These are phyloP conservation scores for Rhabdophis nuchalis DNA, from an alignment of 2,797 vertebrate genomes.

Conservation along the genomic window DNA sequence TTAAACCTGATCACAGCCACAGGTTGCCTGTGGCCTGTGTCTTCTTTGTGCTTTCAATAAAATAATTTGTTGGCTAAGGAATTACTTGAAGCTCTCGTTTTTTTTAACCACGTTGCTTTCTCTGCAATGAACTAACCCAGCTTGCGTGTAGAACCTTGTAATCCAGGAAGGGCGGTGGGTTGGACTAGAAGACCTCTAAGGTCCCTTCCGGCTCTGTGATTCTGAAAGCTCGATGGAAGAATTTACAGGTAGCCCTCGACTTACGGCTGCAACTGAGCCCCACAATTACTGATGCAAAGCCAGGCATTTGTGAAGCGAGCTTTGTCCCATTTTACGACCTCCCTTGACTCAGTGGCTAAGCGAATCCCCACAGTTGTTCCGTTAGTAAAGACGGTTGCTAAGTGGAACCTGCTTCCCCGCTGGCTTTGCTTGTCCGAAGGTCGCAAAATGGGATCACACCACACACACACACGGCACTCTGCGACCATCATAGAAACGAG, in stretches of 20 bases:
- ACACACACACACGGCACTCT: no score
- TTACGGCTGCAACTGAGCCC: background rate
- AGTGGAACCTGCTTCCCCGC: no score
- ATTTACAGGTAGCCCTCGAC: background rate
- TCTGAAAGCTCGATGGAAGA: background rate
- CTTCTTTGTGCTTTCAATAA: slow-evolving; percentile 81
- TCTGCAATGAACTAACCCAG: background rate
- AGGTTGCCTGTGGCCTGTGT: slow-evolving; percentile 74
- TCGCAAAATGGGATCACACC: no score
- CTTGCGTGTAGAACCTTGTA: background rate
- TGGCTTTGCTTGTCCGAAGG: no score
- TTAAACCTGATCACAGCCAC: slow-evolving; percentile 78
- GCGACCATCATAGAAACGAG: no score
- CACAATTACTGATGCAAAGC: background rate
- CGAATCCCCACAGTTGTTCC: no score
- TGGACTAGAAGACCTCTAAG: background rate
- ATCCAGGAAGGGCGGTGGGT: background rate
- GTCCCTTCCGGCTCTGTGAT: background rate
- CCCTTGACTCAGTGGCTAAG: no score
- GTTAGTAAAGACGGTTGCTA: no score
- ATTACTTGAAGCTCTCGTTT: slow-evolving; percentile 42
- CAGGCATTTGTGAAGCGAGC: background rate
- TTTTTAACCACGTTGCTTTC: background rate
- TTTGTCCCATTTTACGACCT: no score
- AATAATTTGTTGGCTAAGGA: slow-evolving; percentile 83